phyloP scores from a whole-genome alignment of 2,888 invertebrate species.

The Falcaria lacertinaria region DNA sequence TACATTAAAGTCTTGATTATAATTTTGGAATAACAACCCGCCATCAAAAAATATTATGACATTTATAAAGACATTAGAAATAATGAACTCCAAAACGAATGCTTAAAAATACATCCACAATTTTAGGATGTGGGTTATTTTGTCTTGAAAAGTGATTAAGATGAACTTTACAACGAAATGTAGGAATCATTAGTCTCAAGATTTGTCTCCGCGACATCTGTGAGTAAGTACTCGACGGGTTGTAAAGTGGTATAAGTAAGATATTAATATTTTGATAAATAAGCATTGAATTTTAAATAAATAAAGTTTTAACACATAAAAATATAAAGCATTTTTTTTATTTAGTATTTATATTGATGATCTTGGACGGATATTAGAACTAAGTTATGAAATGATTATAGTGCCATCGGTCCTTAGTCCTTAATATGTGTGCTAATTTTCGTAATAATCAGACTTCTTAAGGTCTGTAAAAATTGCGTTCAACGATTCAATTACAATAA shows the following conservation, averaged over 20 bases:
- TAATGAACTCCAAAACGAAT: not conserved
- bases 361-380: no score
- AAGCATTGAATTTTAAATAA: not conserved
- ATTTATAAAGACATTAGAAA: slow-evolving; percentile 1
- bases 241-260: slow-evolving; percentile 10
- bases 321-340: no score
- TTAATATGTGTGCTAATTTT: no score
- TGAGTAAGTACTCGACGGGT: slow-evolving; percentile 14
- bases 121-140: slow-evolving; percentile 15
- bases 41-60: not conserved
- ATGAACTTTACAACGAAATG: slow-evolving; percentile 30
- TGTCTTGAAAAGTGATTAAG: slow-evolving; percentile 43
- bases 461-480: no score
- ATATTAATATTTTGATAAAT: not conserved
- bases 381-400: no score
- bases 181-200: slow-evolving; percentile 39
- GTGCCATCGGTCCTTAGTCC: no score
- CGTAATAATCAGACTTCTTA: no score
- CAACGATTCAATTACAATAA: no score
- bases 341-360: no score
- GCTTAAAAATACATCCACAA: not conserved
- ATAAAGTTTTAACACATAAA: no score
- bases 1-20: not conserved
- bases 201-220: slow-evolving; percentile 38
- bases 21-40: not conserved